Conservation (phyloP, 2,888 invertebrate species). For the Euproctis similis region DNA sequence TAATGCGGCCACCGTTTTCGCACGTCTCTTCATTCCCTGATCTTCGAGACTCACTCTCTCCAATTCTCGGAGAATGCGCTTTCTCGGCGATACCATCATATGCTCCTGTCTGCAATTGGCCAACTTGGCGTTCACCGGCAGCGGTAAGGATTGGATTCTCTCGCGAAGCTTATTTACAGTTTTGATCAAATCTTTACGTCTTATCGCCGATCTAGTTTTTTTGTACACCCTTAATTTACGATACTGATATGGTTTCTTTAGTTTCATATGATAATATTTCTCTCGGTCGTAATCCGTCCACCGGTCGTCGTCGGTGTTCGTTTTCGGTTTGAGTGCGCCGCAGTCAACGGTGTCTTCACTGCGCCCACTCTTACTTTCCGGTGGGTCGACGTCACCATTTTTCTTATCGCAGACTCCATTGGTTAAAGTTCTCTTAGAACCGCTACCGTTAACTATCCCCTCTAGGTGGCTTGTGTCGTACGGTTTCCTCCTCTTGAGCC, state of each 20-base stretch:
- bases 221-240: conserved; percentile 67
- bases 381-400: conserved; percentile 45
- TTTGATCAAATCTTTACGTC: conserved; percentile 48
- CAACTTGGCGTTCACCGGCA: conserved; percentile 60
- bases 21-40: conserved; percentile 78
- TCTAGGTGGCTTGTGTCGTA: conserved; percentile 61
- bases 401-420: conserved; percentile 47
- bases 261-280: conserved; percentile 68
- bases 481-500: conserved; percentile 80
- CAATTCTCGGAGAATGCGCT: conserved; percentile 87
- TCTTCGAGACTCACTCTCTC: conserved; percentile 85
- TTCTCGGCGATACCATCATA: conserved; percentile 85
- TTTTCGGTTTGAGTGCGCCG: conserved; percentile 28
- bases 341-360: conserved; percentile 49
- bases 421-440: conserved; percentile 28
- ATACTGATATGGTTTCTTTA: conserved; percentile 71
- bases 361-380: conserved; percentile 32
- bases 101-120: conserved; percentile 67
- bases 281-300: conserved; percentile 57
- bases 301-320: conserved; percentile 37
- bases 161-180: conserved; percentile 56
- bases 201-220: conserved; percentile 51
- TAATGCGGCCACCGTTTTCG: conserved; percentile 62
- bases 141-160: conserved; percentile 49
- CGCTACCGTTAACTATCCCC: conserved; percentile 32